Percentiles rank a stretch among this genome's conserved stretches.
Conservation (phyloP, 2,797 vertebrate genomes). For the Platalea minor region DNA sequence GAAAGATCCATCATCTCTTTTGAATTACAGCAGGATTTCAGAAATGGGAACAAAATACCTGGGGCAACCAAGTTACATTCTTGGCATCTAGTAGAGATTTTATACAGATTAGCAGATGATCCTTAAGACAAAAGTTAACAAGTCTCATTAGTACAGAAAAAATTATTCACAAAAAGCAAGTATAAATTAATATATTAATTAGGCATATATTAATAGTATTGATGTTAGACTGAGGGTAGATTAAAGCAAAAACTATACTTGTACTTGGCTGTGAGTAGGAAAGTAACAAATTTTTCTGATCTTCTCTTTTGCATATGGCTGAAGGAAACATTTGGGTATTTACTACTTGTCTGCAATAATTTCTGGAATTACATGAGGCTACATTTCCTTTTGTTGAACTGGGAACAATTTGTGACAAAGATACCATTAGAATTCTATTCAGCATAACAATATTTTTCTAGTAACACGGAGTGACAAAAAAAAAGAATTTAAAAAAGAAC, state of each 20-base stretch:
- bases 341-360: background rate
- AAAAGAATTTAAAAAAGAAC: background rate
- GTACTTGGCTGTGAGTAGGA: background rate
- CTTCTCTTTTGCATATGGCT: background rate
- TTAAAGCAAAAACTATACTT: background rate
- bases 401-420: background rate
- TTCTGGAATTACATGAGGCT: background rate
- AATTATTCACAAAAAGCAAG: background rate
- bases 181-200: background rate
- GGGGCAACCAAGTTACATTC: background rate
- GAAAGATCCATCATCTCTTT: background rate
- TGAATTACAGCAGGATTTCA: background rate
- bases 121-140: background rate
- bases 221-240: background rate
- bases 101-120: background rate
- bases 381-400: background rate
- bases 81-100: background rate
- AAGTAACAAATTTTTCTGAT: background rate
- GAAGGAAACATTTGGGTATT: background rate
- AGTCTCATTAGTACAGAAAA: background rate
- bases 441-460: background rate
- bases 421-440: background rate
- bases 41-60: background rate
- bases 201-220: background rate
- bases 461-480: background rate